These are phyloP conservation scores for Cephalopterus ornatus DNA, from an alignment of 2,113 vertebrate species.

Conservation along the genomic window DNA sequence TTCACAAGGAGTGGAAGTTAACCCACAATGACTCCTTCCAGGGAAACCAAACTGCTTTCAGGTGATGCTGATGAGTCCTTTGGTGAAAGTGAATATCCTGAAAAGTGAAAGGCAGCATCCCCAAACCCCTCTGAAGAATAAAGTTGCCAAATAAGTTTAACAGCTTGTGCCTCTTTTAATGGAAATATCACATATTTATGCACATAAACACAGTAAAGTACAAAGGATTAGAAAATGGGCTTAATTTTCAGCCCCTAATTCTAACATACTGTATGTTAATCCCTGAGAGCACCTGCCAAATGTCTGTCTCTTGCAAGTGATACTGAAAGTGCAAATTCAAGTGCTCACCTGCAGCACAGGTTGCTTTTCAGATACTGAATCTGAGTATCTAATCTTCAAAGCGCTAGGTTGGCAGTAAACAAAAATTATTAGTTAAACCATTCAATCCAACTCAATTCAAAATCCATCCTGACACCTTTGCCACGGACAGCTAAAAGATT, in stretches of 20 bases:
- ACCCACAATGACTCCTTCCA: neutral
- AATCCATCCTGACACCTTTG: neutral
- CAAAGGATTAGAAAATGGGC: slow-evolving; percentile 50
- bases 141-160: neutral
- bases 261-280: neutral
- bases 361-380: neutral
- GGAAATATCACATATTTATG: neutral
- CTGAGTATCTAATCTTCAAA: neutral
- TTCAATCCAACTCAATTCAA: neutral
- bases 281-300: slow-evolving; percentile 66
- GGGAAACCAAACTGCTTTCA: neutral
- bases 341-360: neutral
- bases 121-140: neutral
- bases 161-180: slow-evolving; percentile 32
- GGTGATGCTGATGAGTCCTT: neutral
- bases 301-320: neutral
- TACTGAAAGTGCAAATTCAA: neutral
- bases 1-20: neutral
- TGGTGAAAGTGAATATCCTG: neutral
- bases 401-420: neutral
- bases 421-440: neutral
- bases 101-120: neutral
- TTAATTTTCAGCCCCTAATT: neutral
- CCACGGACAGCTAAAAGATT: neutral
- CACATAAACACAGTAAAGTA: slow-evolving; percentile 7